phyloP scores from a whole-genome alignment of 2,888 invertebrate genomes.

The Synanthedon andrenaeformis region DNA sequence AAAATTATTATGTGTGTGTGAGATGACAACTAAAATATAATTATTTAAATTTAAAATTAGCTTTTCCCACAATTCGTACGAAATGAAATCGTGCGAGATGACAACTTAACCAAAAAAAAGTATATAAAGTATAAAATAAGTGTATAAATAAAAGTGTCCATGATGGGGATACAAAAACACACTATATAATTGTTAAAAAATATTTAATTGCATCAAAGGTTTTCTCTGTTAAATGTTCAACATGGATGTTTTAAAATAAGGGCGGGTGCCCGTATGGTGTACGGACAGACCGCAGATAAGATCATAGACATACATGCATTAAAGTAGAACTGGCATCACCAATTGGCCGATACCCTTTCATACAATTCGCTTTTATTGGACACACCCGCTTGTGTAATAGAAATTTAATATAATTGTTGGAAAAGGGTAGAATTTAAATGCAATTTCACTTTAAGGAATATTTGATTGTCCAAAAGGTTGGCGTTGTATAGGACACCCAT shows the following conservation, averaged over 20 bases:
- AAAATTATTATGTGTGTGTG: no score
- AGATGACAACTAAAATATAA: no score
- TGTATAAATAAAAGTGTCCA: no score
- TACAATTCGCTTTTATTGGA: constrained; percentile 32
- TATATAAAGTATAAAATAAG: no score
- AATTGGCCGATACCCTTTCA: constrained; percentile 57
- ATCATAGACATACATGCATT: constrained; percentile 57
- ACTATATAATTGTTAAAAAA: no score
- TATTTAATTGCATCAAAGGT: not conserved
- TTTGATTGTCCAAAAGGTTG: not conserved
- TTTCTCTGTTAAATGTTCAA: constrained; percentile 22
- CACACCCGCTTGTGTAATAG: constrained; percentile 33
- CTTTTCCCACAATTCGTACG: no score
- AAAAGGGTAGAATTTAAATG: constrained; percentile 40
- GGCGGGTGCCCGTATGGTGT: constrained; percentile 48
- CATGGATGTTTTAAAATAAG: constrained; percentile 53
- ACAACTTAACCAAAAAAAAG: no score
- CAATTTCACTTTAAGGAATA: not conserved
- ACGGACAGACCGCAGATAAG: constrained; percentile 49
- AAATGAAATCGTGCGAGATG: no score
- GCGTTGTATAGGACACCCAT: no score
- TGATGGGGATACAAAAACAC: no score
- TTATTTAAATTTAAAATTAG: no score
- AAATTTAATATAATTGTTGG: constrained; percentile 47
- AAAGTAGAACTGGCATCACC: constrained; percentile 26